Base-by-base conservation (phyloP, 2,113 vertebrate species). In the Sinocyclocheilus grahami region DNA sequence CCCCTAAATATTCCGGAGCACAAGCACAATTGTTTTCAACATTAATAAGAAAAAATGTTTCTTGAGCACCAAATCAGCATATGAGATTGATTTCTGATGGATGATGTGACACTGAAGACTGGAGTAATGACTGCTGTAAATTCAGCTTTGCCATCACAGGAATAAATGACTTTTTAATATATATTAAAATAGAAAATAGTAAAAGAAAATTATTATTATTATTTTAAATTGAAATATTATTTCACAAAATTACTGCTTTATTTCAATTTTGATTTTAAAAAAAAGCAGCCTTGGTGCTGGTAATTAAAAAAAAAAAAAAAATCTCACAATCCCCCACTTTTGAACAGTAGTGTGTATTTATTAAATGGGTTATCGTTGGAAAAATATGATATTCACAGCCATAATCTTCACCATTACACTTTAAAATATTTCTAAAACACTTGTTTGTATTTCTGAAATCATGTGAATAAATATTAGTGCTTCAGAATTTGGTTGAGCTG, bases 401-500 rank as follows among this genome's bases (percentile, higher is more conserved):
- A 62, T 62, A 22, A 62, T 62, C 60, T 62, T 62, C n/a, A 62
- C 60, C 60, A 63, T 63, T 63, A 27, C 62, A 63, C 62, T 65
- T 65, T 24, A 24, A 27, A 65, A 65, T n/a, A n/a, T 24, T 27
- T 65, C n/a, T 58, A 65, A 65, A 65, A 12, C 62, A n/a, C 9
- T 62, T 63, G n/a, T 63, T 63, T 63, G n/a, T 63, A 24, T 11
- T 63, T 63, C 22, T 60, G 22, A 62, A 46, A 80, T 76, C 16
- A 27, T 63, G n/a, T 33, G 71, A 55, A 86, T 71, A 84, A 89
- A 86, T 63, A 58, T 87, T 77, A 75, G 18, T 37, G 71, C 85
- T 76, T 46, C n/a, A 80, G 84, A 67, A 76, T 82, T 82, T 20
- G 63, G 46, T 76, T 33, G 58, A 60, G 13, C 82, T 76, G 62